Base-by-base conservation (phyloP, 2,888 invertebrate genomes). In the Caenorhabditis auriculariae region DNA sequence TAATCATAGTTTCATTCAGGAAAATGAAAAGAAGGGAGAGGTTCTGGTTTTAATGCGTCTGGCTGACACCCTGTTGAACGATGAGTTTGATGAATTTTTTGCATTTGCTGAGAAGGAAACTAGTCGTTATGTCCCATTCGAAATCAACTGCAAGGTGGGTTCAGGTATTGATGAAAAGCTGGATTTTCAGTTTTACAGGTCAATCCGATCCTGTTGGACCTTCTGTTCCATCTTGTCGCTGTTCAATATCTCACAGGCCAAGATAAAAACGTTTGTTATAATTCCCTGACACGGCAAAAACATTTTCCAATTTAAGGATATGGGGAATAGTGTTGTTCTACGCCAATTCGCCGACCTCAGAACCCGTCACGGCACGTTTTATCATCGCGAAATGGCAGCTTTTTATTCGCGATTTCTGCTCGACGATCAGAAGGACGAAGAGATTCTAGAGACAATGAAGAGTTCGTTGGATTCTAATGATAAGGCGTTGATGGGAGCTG, bases 371-470 rank as follows among this genome's bases (percentile, higher is more conserved):
- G 62, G 58, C 4, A 38, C 38, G 2, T 27, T 43, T 2, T 49
- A 54, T 0, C 57, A 57, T 24, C 46, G 49, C 26, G 17, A 54
- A 47, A 62, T 62, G 62, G 62, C 62, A 7, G 51, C 54, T 9
- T 62, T 62, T 41, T 62, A 58, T 28, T 62, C 62, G 15, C 54
- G 58, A 45, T 62, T 62, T 41, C 26, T 62, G 15, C 54, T 54
- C 15, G 52, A 50, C n/a, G 50, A 51, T 5, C 43, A 46, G 43
- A 62, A 62, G 24, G 6, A 38, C 24, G 27, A 37, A 4, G 50
- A 62, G 26, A 54, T 62, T 45, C 48, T 62, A 2, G 48, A 54
- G 15, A 62, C 62, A 4, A 62, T 62, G 62, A 62, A 62, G 38
- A 32, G 61, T 62, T 23, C n/a, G n/a, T n/a, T 39, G 39, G 15